Percentiles rank a stretch among this genome's conserved stretches.
These are phyloP conservation scores for Bedellia somnulentella DNA, from an alignment of 2,888 invertebrate genomes.

Conservation along the genomic window DNA sequence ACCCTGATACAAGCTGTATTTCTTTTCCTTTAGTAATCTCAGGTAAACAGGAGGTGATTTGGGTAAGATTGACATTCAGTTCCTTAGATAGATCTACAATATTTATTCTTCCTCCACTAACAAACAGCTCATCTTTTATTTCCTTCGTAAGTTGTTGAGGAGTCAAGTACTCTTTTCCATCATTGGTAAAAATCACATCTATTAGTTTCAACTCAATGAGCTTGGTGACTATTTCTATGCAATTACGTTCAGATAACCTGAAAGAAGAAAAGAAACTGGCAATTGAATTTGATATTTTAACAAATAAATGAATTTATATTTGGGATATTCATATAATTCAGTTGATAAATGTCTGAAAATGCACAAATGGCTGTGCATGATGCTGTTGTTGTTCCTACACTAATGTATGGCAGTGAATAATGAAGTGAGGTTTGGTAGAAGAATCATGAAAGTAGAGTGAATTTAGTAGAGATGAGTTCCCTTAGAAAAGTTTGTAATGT, in stretches of 20 bases:
- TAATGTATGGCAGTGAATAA: too few species aligned
- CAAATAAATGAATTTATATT: too few species aligned
- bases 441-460: too few species aligned
- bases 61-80: slow-evolving; percentile 85
- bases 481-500: too few species aligned
- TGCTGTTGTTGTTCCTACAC: too few species aligned
- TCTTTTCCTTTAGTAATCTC: slow-evolving; percentile 76
- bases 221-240: slow-evolving; percentile 92
- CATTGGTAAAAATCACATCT: slow-evolving; percentile 91
- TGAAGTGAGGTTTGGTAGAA: too few species aligned
- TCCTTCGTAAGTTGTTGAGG: slow-evolving; percentile 86
- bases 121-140: slow-evolving; percentile 87
- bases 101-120: slow-evolving; percentile 87
- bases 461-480: too few species aligned
- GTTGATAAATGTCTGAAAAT: too few species aligned
- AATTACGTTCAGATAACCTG: slow-evolving; percentile 95
- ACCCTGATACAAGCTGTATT: slow-evolving; percentile 81
- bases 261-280: too few species aligned
- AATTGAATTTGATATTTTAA: too few species aligned
- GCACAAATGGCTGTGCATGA: too few species aligned
- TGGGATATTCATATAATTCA: too few species aligned
- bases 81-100: slow-evolving; percentile 85
- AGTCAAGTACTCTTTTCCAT: slow-evolving; percentile 97
- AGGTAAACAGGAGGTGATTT: slow-evolving; percentile 65
- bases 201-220: slow-evolving; percentile 81